These are phyloP conservation scores for Clanis bilineata DNA, from an alignment of 2,888 invertebrate genomes.

Conservation along the genomic window DNA sequence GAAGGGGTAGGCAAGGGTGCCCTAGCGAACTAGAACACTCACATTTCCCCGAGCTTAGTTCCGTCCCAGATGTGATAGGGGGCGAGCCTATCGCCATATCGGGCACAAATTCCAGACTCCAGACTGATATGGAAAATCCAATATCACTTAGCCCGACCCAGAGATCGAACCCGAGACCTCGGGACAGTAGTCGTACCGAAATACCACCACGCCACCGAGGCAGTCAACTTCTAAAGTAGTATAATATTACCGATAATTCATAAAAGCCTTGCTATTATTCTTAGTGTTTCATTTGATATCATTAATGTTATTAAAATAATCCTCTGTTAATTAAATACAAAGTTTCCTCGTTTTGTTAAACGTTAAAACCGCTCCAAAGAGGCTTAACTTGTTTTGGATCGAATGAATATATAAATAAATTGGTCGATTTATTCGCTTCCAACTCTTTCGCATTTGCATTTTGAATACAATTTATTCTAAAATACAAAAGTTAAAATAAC, in stretches of 20 bases:
- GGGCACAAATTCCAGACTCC: no score
- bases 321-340: neutral
- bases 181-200: no score
- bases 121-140: no score
- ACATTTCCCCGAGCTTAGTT: no score
- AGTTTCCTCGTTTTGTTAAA: conserved; percentile 6
- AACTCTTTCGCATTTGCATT: conserved; percentile 29
- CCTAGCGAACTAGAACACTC: no score
- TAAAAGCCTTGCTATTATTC: neutral
- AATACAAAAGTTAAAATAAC: neutral
- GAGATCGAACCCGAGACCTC: no score
- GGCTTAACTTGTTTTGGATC: conserved; percentile 12
- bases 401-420: conserved; percentile 15
- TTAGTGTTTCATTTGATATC: neutral
- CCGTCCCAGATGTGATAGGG: no score
- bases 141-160: no score
- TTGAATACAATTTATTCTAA: conserved; percentile 26
- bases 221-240: no score
- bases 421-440: conserved; percentile 22
- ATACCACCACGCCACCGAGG: no score
- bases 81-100: no score
- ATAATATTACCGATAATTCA: neutral
- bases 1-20: no score
- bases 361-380: neutral
- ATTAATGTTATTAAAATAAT: neutral